Percentiles rank a stretch among this genome's conserved stretches.
These are phyloP conservation scores for Saccostrea glomerata DNA, from an alignment of 1,140 invertebrate species.

Conservation along the genomic window DNA sequence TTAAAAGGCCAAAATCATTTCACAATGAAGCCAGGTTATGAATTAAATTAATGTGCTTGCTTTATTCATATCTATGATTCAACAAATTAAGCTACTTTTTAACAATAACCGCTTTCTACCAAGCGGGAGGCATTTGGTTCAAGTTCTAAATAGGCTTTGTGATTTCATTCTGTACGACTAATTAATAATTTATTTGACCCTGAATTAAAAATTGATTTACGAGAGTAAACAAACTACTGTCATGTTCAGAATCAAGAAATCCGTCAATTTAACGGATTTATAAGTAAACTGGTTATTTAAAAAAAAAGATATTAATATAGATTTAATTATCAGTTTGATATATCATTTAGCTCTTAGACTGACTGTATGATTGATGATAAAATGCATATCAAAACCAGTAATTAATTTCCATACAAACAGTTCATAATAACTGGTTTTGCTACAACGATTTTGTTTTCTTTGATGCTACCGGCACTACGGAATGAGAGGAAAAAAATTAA, in stretches of 20 bases:
- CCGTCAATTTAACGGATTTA: neutral
- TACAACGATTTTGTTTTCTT: neutral
- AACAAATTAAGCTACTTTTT: neutral
- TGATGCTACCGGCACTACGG: too few relatives aligned
- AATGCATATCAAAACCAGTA: neutral
- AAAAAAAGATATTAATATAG: neutral
- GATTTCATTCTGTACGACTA: neutral
- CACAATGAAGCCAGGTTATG: neutral
- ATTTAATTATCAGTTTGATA: neutral
- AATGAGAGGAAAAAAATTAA: too few relatives aligned
- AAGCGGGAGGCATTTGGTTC: neutral
- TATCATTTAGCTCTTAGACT: neutral
- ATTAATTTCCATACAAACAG: neutral
- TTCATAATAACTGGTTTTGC: neutral
- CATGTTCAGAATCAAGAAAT: neutral
- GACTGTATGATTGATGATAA: neutral
- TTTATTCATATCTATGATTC: slow-evolving; percentile 12
- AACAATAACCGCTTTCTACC: neutral
- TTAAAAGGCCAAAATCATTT: neutral
- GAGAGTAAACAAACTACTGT: neutral
- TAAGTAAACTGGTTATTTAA: neutral
- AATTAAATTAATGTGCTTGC: neutral
- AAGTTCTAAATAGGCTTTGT: neutral
- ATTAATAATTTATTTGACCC: neutral
- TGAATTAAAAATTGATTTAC: neutral